Percentiles rank a stretch among this genome's conserved stretches.
phyloP scores from a whole-genome alignment of 2,888 invertebrate species.

The Hydriomena furcata region DNA sequence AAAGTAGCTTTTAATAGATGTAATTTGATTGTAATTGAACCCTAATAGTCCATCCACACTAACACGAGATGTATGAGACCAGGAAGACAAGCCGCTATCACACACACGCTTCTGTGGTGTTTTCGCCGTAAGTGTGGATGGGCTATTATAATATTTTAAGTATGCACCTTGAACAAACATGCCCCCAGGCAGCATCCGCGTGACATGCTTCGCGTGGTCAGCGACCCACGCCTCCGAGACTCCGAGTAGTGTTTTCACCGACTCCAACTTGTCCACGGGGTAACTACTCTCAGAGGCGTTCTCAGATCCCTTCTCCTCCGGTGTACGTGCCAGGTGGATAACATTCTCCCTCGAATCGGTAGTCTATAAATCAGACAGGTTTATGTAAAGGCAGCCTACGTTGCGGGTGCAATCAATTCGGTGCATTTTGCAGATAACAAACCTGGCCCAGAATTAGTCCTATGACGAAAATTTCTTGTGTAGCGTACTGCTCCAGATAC shows the following conservation, averaged over 20 bases:
- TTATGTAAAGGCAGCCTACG: background rate
- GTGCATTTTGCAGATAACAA: constrained; percentile 37
- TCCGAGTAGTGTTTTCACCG: constrained; percentile 76
- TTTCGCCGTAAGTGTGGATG: no score
- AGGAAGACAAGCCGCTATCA: no score
- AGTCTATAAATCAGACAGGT: constrained; percentile 65
- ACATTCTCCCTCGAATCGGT: constrained; percentile 88
- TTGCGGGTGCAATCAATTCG: background rate
- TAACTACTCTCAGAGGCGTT: constrained; percentile 59
- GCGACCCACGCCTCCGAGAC: constrained; percentile 88
- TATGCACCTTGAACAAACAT: constrained; percentile 89
- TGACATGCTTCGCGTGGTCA: constrained; percentile 93
- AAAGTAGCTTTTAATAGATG: no score
- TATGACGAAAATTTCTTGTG: constrained; percentile 85
- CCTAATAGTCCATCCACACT: no score
- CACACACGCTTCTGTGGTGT: no score
- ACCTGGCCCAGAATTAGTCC: constrained; percentile 93
- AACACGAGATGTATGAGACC: no score
- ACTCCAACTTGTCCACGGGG: constrained; percentile 58
- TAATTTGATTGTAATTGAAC: no score
- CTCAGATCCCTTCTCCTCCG: constrained; percentile 77
- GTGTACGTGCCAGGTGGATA: constrained; percentile 91
- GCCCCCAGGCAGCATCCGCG: constrained; percentile 95
- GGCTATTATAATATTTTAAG: no score
- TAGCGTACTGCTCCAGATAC: constrained; percentile 86